Evolutionary conservation across 2,888 invertebrate species (phyloP).

Genomic region (Ormyrus rosae): DNA sequence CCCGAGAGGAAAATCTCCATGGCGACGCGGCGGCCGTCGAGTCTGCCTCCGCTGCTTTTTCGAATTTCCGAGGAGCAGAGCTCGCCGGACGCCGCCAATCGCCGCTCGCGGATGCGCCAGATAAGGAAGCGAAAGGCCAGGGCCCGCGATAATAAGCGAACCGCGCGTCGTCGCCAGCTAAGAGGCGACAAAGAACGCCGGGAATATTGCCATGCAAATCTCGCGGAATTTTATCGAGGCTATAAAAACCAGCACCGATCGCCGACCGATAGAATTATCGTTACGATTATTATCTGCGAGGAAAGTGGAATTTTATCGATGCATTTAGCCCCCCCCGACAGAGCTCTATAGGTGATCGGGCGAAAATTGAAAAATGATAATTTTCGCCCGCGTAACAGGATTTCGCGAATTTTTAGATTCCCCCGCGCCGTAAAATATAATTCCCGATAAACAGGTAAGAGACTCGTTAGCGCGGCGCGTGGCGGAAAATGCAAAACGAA

Average conservation of each 20-base stretch:
- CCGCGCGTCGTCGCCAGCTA: neutral
- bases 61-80: neutral
- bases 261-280: conserved; percentile 10
- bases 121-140: neutral
- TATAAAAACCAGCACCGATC: neutral
- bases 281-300: conserved; percentile 6
- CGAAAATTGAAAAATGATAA: too few relatives aligned
- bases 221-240: neutral
- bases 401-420: too few relatives aligned
- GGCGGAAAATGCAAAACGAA: too few relatives aligned
- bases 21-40: neutral
- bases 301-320: conserved; percentile 14
- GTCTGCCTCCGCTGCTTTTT: neutral
- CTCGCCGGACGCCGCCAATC: too few relatives aligned
- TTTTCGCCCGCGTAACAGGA: too few relatives aligned
- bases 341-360: neutral
- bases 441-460: too few relatives aligned
- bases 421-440: too few relatives aligned
- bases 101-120: too few relatives aligned
- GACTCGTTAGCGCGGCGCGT: too few relatives aligned
- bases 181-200: neutral
- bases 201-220: too few relatives aligned
- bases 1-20: neutral
- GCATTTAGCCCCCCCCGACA: neutral
- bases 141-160: neutral